These are phyloP conservation scores for Myotis planiceps DNA, from an alignment of 2,797 vertebrate genomes.

Conservation along the genomic window DNA sequence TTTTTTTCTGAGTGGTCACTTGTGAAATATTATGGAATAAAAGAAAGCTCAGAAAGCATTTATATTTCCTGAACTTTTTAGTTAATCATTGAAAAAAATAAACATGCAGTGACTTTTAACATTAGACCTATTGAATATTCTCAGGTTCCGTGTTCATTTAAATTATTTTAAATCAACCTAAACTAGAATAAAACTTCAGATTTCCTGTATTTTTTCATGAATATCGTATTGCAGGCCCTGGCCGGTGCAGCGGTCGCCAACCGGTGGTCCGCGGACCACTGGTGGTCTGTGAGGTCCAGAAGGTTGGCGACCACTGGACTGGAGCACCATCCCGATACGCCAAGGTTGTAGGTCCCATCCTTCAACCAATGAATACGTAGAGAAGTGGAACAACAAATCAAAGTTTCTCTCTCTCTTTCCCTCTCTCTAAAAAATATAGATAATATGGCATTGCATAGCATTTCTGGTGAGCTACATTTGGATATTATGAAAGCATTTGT, in stretches of 20 bases:
- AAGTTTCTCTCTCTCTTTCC: not conserved
- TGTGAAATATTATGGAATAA: not conserved
- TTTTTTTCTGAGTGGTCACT: not conserved
- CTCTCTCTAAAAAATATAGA: not conserved
- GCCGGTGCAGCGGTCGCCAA: not conserved
- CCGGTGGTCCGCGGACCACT: too few relatives aligned
- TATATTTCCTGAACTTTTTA: not conserved
- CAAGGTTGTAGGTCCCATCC: not conserved
- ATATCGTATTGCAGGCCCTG: not conserved
- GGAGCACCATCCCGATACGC: not conserved
- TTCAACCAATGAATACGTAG: not conserved
- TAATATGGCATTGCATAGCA: not conserved
- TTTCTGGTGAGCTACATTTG: not conserved
- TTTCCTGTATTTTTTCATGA: not conserved
- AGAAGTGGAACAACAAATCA: not conserved
- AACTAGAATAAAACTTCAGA: not conserved
- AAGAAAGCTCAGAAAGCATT: not conserved
- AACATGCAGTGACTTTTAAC: not conserved
- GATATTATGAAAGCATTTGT: not conserved
- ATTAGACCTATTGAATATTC: not conserved
- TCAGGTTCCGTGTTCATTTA: not conserved
- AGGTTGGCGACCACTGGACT: not conserved
- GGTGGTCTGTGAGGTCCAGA: too few relatives aligned
- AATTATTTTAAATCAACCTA: constrained; percentile 32
- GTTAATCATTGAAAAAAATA: not conserved